Conservation (phyloP, 35 echinoderm and acorn worm genomes). For the Anneissia japonica region DNA sequence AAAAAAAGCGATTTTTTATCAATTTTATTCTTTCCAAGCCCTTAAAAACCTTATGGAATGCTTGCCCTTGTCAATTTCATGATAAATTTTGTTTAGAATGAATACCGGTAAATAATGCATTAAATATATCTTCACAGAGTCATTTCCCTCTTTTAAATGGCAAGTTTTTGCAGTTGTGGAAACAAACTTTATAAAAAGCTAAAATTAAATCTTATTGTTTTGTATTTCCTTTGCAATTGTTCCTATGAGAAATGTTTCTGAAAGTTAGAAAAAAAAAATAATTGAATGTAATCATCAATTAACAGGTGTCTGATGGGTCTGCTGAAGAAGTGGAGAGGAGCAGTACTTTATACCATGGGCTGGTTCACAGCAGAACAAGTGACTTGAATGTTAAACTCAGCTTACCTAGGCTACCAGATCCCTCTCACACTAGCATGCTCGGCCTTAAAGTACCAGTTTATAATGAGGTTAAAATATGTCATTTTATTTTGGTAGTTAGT, state of each 20-base stretch:
- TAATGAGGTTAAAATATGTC: constrained; percentile 30
- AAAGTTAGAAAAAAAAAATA: not conserved
- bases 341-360: constrained; percentile 40
- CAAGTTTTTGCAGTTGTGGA: not conserved
- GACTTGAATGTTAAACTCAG: constrained; percentile 41
- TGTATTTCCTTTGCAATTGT: not conserved
- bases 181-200: not conserved
- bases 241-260: not conserved
- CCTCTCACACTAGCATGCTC: constrained; percentile 32
- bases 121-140: not conserved
- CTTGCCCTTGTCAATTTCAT: no score
- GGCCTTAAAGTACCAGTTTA: constrained; percentile 45
- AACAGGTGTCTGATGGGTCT: constrained; percentile 33
- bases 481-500: not conserved
- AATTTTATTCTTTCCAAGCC: no score
- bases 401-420: constrained; percentile 51
- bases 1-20: no score
- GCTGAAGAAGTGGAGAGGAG: constrained; percentile 14
- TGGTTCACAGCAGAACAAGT: constrained; percentile 36
- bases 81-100: no score
- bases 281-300: not conserved
- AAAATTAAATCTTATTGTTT: not conserved
- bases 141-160: not conserved
- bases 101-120: no score
- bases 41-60: no score